Percentiles rank a stretch among this genome's conserved stretches.
These are phyloP conservation scores for Brachypterus glaber DNA, from an alignment of 2,888 invertebrate genomes.

Conservation along the genomic window DNA sequence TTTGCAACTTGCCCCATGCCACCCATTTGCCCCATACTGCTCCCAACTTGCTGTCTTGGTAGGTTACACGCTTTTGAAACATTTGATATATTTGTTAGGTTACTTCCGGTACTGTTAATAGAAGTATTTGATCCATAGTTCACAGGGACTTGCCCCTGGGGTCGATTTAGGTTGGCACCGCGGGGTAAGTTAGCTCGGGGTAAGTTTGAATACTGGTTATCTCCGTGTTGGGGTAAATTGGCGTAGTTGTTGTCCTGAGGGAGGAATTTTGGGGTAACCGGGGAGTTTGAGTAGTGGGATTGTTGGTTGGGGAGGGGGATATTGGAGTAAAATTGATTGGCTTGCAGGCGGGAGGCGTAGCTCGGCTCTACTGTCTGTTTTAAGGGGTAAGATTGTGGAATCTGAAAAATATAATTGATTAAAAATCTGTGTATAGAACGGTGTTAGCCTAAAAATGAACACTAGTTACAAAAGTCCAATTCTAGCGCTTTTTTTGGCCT, in stretches of 20 bases:
- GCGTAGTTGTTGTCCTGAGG: constrained; percentile 27
- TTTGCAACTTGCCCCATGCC: constrained; percentile 13
- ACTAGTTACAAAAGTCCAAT: too few species aligned
- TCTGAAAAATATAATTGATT: too few species aligned
- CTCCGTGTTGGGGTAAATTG: constrained; percentile 23
- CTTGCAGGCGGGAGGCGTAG: constrained; percentile 59
- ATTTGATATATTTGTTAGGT: neutral
- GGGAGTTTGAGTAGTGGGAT: constrained; percentile 31
- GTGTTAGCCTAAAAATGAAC: too few species aligned
- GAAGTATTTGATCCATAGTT: too few species aligned
- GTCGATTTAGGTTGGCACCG: too few species aligned
- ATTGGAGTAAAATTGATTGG: constrained; percentile 41
- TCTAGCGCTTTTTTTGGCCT: too few species aligned
- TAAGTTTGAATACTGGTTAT: constrained; percentile 24
- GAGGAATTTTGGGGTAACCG: constrained; percentile 20
- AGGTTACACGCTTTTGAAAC: neutral
- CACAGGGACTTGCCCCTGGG: neutral
- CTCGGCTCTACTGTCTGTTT: constrained; percentile 63
- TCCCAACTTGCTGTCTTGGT: too few species aligned
- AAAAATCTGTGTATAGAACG: too few species aligned
- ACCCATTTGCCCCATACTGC: too few species aligned
- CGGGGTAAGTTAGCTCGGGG: too few species aligned
- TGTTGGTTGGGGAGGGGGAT: constrained; percentile 36
- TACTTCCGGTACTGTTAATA: neutral
- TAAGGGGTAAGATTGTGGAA: constrained; percentile 67